Evolutionary conservation across 2,113 vertebrate genomes (phyloP).

Genomic region (Charina bottae): DNA sequence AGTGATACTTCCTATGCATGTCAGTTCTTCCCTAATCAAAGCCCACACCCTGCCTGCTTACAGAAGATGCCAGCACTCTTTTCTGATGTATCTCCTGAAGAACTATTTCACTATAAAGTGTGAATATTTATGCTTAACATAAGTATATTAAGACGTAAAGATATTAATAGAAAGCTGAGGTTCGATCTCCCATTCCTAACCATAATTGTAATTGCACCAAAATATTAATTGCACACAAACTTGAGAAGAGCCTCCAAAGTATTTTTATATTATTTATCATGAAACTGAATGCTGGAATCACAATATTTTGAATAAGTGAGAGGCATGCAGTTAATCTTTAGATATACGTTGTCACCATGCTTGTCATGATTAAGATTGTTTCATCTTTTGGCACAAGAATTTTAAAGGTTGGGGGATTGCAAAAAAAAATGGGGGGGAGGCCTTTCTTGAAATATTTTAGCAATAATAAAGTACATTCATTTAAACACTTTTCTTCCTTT

Average conservation of each 20-base stretch:
- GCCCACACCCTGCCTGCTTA: constrained; percentile 64
- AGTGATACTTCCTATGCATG: constrained; percentile 71
- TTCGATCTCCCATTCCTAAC: constrained; percentile 48
- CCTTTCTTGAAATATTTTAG: constrained; percentile 38
- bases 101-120: constrained; percentile 44
- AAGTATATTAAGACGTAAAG: constrained; percentile 42
- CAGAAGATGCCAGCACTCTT: constrained; percentile 50
- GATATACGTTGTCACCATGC: constrained; percentile 72
- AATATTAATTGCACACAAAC: constrained; percentile 27
- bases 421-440: constrained; percentile 63
- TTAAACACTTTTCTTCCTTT: constrained; percentile 54
- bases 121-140: neutral
- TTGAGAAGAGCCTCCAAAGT: constrained; percentile 40
- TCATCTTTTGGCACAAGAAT: constrained; percentile 77
- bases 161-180: constrained; percentile 43
- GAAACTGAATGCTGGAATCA: constrained; percentile 1
- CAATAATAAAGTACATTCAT: constrained; percentile 42
- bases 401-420: constrained; percentile 62
- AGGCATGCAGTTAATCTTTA: constrained; percentile 45
- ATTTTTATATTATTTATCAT: constrained; percentile 13
- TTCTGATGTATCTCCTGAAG: constrained; percentile 73
- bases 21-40: constrained; percentile 61
- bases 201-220: neutral
- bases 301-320: constrained; percentile 46
- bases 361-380: constrained; percentile 74